Percentiles rank a stretch among this genome's conserved stretches.
Conservation (phyloP, 1,140 invertebrate genomes). For the Leptestheria dahalacensis region DNA sequence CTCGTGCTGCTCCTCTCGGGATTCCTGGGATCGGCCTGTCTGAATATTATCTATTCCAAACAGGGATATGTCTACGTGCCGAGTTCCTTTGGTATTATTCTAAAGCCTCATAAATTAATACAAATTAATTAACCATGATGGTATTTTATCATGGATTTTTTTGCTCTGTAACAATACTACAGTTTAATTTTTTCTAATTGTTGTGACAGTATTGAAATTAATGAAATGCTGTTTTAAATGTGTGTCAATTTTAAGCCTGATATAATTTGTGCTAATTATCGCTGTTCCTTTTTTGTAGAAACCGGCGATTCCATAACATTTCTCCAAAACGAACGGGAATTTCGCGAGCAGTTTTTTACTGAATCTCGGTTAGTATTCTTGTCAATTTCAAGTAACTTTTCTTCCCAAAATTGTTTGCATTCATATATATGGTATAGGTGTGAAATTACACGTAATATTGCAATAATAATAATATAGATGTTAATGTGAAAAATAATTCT, state of each 20-base stretch:
- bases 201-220: too few relatives aligned
- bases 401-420: too few relatives aligned
- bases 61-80: slow-evolving; percentile 52
- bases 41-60: slow-evolving; percentile 50
- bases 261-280: too few relatives aligned
- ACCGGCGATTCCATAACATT: not conserved
- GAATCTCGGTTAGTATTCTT: too few relatives aligned
- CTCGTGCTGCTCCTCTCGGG: slow-evolving; percentile 53
- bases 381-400: too few relatives aligned
- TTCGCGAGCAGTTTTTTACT: not conserved
- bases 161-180: slow-evolving; percentile 48
- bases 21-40: slow-evolving; percentile 63
- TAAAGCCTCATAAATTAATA: not conserved
- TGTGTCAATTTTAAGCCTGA: too few relatives aligned
- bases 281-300: not conserved
- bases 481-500: not conserved
- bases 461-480: not conserved
- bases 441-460: not conserved
- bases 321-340: not conserved
- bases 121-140: not conserved
- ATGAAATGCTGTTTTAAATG: too few relatives aligned
- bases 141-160: slow-evolving; percentile 6
- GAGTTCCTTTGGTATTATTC: slow-evolving; percentile 58
- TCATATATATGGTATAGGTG: too few relatives aligned
- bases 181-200: too few relatives aligned